Percentiles rank a stretch among this genome's conserved stretches.
Conservation (phyloP, 2,113 vertebrate species). For the Eubucco bourcierii region DNA sequence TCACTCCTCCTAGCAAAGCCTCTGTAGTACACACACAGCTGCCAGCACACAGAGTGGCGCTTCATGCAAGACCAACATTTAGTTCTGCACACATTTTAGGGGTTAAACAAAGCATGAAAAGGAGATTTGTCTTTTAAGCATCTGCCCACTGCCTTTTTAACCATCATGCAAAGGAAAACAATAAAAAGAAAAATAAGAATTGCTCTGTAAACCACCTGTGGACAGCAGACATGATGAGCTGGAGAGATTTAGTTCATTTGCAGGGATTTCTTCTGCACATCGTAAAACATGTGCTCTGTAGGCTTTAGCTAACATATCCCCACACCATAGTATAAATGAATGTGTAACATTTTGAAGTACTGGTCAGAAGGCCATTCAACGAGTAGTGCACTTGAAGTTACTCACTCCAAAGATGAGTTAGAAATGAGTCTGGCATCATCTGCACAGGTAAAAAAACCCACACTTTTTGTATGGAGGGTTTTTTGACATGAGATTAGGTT, state of each 20-base stretch:
- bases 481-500: background rate
- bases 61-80: background rate
- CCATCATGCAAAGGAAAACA: background rate
- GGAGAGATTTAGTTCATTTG: background rate
- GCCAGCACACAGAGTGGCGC: fast-evolving
- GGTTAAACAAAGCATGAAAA: background rate
- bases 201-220: background rate
- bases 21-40: background rate
- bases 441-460: background rate
- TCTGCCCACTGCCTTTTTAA: background rate
- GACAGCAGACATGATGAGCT: background rate
- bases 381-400: background rate
- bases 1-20: background rate
- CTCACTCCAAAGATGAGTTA: background rate
- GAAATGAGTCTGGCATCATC: background rate
- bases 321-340: background rate
- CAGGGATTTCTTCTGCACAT: background rate
- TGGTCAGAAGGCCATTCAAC: background rate
- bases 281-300: background rate
- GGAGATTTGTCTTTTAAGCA: background rate
- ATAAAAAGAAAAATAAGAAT: background rate
- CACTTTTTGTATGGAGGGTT: background rate
- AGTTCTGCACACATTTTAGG: background rate
- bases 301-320: background rate
- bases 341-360: background rate